phyloP scores from a whole-genome alignment of 2,797 vertebrate species.

The Momotus momota region DNA sequence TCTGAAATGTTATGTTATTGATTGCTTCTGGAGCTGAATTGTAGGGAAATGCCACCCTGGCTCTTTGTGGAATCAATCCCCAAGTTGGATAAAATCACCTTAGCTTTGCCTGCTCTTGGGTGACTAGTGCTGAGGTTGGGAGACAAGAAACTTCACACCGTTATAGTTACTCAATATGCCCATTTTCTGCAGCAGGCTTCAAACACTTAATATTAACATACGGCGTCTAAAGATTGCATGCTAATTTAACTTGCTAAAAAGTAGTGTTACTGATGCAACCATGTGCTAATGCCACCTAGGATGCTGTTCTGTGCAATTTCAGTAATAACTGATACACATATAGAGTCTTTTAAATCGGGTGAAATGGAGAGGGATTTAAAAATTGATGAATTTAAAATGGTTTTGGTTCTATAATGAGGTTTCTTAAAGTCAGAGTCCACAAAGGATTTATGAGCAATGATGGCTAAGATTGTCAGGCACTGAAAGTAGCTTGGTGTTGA shows the following conservation, averaged over 20 bases:
- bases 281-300: neutral
- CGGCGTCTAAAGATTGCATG: neutral
- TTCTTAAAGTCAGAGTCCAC: neutral
- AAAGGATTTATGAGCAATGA: neutral
- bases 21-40: neutral
- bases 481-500: neutral
- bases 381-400: neutral
- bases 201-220: neutral
- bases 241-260: neutral
- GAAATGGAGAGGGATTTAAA: neutral
- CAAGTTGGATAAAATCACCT: neutral
- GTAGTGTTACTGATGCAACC: neutral
- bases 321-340: neutral
- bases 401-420: neutral
- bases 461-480: neutral
- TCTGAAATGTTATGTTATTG: neutral
- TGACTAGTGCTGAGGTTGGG: neutral
- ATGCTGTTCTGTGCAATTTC: neutral
- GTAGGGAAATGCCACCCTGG: neutral
- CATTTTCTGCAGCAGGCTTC: neutral
- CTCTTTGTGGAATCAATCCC: neutral
- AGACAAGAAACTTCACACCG: neutral
- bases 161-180: neutral
- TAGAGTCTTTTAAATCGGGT: neutral
- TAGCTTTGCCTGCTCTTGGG: neutral